These are phyloP conservation scores for Erebia aethiops DNA, from an alignment of 2,888 invertebrate species.

Conservation along the genomic window DNA sequence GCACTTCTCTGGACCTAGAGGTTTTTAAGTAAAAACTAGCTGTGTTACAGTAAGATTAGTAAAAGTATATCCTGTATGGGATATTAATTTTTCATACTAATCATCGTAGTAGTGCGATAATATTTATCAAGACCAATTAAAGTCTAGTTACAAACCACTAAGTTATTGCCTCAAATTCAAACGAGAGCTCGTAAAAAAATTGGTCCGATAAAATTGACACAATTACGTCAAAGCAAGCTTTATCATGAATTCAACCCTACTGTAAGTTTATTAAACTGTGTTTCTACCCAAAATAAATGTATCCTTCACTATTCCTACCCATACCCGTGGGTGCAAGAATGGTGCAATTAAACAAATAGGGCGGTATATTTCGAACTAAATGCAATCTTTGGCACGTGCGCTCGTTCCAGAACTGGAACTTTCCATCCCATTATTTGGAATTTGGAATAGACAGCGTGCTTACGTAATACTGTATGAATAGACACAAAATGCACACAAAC, in stretches of 20 bases:
- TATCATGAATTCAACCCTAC: neutral
- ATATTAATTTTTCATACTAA: no score
- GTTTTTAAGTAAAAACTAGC: no score
- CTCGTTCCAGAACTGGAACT: slow-evolving; percentile 1
- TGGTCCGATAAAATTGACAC: neutral
- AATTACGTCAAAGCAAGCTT: no score
- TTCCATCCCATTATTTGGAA: slow-evolving; percentile 3
- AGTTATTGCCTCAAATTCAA: no score
- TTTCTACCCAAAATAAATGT: neutral
- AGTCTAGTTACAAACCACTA: no score
- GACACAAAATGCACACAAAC: neutral
- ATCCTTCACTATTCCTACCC: neutral
- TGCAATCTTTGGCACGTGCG: neutral
- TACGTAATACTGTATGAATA: slow-evolving; percentile 9
- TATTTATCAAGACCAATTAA: no score
- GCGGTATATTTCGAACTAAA: slow-evolving; percentile 1
- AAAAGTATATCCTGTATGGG: no score
- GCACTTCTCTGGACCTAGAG: no score
- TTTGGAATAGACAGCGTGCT: neutral
- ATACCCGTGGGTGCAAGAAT: neutral
- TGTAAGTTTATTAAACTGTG: neutral
- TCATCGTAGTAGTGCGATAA: no score
- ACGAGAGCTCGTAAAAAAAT: neutral
- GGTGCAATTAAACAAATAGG: slow-evolving; percentile 7
- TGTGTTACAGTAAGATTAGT: no score